These are phyloP conservation scores for Apodemia duryi DNA, from an alignment of 2,888 invertebrate species.

Conservation along the genomic window DNA sequence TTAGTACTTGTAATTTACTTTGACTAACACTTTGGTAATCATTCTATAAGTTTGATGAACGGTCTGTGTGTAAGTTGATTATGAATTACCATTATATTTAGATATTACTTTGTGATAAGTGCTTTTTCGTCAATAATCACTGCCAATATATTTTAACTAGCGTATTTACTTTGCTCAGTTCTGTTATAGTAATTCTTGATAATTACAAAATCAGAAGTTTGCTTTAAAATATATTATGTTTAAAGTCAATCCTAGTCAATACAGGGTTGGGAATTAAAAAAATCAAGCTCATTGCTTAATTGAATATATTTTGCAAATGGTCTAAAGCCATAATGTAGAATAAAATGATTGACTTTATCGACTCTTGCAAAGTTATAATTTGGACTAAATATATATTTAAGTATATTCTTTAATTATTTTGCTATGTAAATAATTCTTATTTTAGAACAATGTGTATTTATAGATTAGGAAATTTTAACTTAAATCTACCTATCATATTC, in stretches of 20 bases:
- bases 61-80: constrained; percentile 15
- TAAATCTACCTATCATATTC: not conserved
- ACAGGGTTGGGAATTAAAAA: constrained; percentile 62
- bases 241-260: constrained; percentile 73
- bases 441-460: constrained; percentile 4
- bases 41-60: constrained; percentile 16
- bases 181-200: constrained; percentile 25
- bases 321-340: constrained; percentile 15
- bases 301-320: not conserved
- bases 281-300: not conserved
- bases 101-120: constrained; percentile 27
- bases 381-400: not conserved
- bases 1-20: constrained; percentile 11
- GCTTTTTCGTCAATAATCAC: constrained; percentile 50
- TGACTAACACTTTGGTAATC: constrained; percentile 15
- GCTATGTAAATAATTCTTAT: not conserved
- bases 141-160: constrained; percentile 55
- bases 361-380: constrained; percentile 14
- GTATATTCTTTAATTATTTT: not conserved
- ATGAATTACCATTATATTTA: not conserved
- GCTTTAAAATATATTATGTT: constrained; percentile 13
- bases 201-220: constrained; percentile 26
- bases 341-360: constrained; percentile 16
- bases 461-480: constrained; percentile 3
- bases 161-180: constrained; percentile 37